Evolutionary conservation across 2,888 invertebrate species (phyloP).

Genomic region (Heliconius ethilla): DNA sequence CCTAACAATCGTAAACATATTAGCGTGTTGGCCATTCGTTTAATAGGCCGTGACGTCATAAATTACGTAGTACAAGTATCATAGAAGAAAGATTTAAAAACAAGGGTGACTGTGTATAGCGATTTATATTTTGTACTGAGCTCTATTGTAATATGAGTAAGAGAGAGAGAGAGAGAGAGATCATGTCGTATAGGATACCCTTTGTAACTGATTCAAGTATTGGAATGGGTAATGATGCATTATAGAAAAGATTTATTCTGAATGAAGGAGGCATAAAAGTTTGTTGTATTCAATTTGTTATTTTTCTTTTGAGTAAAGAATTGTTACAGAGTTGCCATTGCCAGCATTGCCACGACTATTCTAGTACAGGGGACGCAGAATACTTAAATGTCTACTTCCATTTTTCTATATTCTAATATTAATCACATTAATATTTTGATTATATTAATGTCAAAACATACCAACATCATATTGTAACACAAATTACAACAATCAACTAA

Average conservation of each 20-base stretch:
- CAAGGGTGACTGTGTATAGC: conserved; percentile 47
- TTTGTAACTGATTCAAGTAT: conserved; percentile 28
- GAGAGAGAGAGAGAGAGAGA: no score
- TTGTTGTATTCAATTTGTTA: conserved; percentile 7
- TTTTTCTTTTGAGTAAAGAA: neutral
- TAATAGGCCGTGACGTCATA: conserved; percentile 64
- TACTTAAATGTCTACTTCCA: no score
- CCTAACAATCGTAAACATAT: conserved; percentile 50
- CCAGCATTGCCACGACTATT: neutral
- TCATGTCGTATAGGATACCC: conserved; percentile 1
- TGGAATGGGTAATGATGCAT: conserved; percentile 33
- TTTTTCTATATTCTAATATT: no score
- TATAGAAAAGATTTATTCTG: conserved; percentile 33
- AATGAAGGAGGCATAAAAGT: conserved; percentile 3
- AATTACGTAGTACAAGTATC: conserved; percentile 53
- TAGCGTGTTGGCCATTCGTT: conserved; percentile 53
- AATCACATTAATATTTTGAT: no score
- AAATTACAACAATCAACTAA: neutral
- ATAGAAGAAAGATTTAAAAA: conserved; percentile 50
- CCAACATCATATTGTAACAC: neutral
- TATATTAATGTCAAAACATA: neutral
- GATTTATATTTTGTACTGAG: neutral
- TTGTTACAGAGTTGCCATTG: neutral
- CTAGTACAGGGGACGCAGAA: no score
- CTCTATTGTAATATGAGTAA: neutral